Conservation (phyloP, 35 echinoderm and acorn worm species). For the Nesometra sesokonis region DNA sequence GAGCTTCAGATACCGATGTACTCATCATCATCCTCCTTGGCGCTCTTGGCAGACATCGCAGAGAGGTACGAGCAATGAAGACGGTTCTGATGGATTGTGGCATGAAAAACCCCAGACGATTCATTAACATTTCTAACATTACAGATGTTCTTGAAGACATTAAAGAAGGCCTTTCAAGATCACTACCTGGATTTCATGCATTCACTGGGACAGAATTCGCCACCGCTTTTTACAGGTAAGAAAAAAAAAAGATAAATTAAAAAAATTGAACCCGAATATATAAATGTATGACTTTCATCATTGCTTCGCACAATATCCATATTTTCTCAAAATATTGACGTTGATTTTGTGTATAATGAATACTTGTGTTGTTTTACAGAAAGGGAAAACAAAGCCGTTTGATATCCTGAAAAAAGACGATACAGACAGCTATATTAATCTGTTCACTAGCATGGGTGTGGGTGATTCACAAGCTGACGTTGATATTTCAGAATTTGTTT, state of each 20-base stretch:
- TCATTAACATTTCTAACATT: constrained; percentile 55
- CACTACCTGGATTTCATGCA: constrained; percentile 45
- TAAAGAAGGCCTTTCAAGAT: constrained; percentile 26
- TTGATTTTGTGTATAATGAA: too few species aligned
- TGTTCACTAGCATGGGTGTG: constrained; percentile 29
- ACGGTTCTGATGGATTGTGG: constrained; percentile 49
- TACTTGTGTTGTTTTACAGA: too few species aligned
- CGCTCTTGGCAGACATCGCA: constrained; percentile 14
- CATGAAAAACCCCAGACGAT: constrained; percentile 19
- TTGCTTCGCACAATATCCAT: too few species aligned
- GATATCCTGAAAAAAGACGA: constrained; percentile 43
- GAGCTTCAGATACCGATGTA: constrained; percentile 62
- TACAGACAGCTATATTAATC: constrained; percentile 7
- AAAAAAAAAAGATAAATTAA: too few species aligned
- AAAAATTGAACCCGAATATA: too few species aligned
- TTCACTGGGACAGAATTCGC: constrained; percentile 64
- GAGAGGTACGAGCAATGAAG: constrained; percentile 5
- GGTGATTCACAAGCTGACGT: constrained; percentile 7
- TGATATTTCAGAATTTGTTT: constrained; percentile 52
- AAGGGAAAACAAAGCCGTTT: constrained; percentile 45
- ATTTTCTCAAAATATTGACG: too few species aligned
- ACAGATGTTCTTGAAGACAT: constrained; percentile 9
- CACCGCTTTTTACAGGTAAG: constrained; percentile 40
- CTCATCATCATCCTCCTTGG: constrained; percentile 46
- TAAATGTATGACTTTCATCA: too few species aligned